These are phyloP conservation scores for Tribolium freemani DNA, from an alignment of 2,888 invertebrate species.

Conservation along the genomic window DNA sequence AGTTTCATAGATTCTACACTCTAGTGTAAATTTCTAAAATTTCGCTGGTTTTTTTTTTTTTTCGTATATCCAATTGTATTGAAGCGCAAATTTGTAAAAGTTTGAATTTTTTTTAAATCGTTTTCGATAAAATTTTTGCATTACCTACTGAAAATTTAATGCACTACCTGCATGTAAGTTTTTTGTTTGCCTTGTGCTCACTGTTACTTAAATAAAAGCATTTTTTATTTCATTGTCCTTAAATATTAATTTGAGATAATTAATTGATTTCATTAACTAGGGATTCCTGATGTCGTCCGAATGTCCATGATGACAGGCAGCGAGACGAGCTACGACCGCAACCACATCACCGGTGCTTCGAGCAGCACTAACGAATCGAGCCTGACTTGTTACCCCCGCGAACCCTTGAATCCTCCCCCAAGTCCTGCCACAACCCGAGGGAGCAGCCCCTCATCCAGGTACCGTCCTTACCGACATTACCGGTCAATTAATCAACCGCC, in stretches of 20 bases:
- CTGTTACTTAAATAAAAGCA: no score
- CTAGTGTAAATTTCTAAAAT: no score
- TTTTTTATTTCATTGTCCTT: no score
- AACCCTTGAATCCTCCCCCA: constrained; percentile 91
- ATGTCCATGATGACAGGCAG: constrained; percentile 78
- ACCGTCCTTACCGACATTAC: constrained; percentile 61
- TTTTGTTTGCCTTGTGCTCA: no score
- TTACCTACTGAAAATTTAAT: no score
- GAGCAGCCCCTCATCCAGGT: constrained; percentile 73
- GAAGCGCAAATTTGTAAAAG: no score
- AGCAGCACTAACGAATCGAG: constrained; percentile 77
- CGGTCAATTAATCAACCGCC: constrained; percentile 84
- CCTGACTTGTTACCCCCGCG: constrained; percentile 79
- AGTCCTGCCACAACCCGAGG: constrained; percentile 81
- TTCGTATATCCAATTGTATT: no score
- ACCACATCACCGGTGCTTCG: constrained; percentile 75
- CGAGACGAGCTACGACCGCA: constrained; percentile 77
- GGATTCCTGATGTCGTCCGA: constrained; percentile 71
- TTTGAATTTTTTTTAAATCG: no score
- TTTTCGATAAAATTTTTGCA: no score
- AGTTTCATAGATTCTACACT: no score
- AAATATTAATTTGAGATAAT: background rate
- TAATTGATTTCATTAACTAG: constrained; percentile 39
- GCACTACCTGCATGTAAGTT: no score
- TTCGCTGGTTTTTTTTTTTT: no score